These are phyloP conservation scores for Aegithalos caudatus DNA, from an alignment of 2,113 vertebrate genomes.

Conservation along the genomic window DNA sequence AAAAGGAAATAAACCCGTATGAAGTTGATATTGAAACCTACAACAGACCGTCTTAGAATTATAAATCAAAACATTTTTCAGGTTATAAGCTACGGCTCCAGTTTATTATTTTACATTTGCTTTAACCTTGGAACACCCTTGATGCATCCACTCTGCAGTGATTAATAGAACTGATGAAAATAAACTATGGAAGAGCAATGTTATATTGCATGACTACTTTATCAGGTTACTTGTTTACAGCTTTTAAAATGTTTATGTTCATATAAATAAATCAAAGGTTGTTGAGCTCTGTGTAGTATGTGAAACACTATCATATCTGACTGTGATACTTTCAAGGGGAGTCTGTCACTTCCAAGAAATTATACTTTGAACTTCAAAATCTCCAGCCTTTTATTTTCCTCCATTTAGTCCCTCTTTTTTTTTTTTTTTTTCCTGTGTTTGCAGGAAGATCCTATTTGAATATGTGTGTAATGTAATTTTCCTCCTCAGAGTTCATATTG, in stretches of 20 bases:
- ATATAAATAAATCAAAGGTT: constrained; percentile 61
- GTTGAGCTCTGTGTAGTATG: neutral
- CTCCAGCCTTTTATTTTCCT: neutral
- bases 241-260: constrained; percentile 58
- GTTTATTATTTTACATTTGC: constrained; percentile 62
- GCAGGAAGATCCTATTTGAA: neutral
- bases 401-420: neutral
- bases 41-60: constrained; percentile 33
- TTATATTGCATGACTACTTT: constrained; percentile 49
- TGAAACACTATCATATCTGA: neutral
- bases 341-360: neutral
- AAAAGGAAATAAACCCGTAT: constrained; percentile 45
- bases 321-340: neutral
- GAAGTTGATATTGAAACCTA: neutral
- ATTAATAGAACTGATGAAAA: constrained; percentile 71
- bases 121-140: constrained; percentile 64
- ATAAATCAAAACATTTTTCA: constrained; percentile 54
- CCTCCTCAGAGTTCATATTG: neutral
- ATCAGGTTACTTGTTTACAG: constrained; percentile 58
- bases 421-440: neutral
- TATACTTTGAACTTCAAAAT: neutral
- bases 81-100: constrained; percentile 32
- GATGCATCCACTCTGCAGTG: constrained; percentile 57
- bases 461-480: neutral
- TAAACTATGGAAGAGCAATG: constrained; percentile 56